These are phyloP conservation scores for Coptodon bakossiorum DNA, from an alignment of 2,113 vertebrate species.

Conservation along the genomic window DNA sequence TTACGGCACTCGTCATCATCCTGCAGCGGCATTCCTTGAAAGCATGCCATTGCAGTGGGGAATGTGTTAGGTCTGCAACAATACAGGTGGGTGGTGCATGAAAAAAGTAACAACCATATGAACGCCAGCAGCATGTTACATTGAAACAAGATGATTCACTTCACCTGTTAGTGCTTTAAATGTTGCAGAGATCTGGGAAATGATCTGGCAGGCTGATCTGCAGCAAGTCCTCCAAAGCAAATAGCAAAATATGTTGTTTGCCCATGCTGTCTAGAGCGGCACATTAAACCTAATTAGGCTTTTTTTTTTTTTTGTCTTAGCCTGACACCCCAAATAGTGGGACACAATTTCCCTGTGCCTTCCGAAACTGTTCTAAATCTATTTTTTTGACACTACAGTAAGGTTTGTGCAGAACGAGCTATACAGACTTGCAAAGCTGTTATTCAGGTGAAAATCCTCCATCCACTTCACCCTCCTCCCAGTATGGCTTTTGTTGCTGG, in stretches of 20 bases:
- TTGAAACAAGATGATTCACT: not conserved
- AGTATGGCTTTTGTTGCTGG: not conserved
- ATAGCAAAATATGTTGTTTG: not conserved
- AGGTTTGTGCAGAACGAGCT: not conserved
- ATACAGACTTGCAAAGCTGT: not conserved
- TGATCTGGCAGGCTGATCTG: not conserved
- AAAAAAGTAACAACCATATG: not conserved
- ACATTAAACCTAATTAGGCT: not conserved
- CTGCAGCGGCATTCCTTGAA: not conserved
- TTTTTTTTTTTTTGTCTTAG: not conserved
- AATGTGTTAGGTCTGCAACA: not conserved
- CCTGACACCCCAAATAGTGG: not conserved
- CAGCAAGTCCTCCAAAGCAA: not conserved
- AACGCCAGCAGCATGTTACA: not conserved
- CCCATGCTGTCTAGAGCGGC: not conserved
- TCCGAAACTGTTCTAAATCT: not conserved
- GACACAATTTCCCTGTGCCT: not conserved
- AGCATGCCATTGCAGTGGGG: not conserved
- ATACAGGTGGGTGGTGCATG: not conserved
- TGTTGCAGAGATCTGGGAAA: not conserved
- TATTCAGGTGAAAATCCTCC: not conserved
- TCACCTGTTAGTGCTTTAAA: not conserved
- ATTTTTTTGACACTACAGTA: not conserved
- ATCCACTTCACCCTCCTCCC: not conserved
- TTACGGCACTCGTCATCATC: not conserved